Evolutionary conservation across 2,888 invertebrate species (phyloP).

Genomic region (Sturmia bella): DNA sequence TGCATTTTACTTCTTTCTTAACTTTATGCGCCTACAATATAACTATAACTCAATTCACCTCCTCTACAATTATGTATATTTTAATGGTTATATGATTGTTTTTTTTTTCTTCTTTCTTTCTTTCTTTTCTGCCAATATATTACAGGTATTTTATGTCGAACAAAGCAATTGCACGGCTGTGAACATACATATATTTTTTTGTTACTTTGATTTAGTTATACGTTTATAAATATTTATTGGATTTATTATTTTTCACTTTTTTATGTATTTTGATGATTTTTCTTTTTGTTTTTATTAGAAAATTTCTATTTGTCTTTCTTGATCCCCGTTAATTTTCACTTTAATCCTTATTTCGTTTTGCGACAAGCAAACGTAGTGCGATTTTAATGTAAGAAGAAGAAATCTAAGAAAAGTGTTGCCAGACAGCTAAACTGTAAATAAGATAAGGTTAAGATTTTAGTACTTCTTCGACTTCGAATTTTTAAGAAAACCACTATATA

Average conservation of each 20-base stretch:
- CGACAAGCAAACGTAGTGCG: conserved; percentile 29
- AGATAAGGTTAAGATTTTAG: conserved; percentile 2
- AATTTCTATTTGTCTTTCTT: conserved; percentile 46
- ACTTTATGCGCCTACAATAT: conserved; percentile 30
- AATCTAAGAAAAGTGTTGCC: conserved; percentile 33
- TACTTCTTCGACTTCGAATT: neutral
- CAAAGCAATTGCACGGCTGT: conserved; percentile 18
- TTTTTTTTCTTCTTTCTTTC: conserved; percentile 26
- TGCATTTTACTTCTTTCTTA: conserved; percentile 45
- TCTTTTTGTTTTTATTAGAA: conserved; percentile 32
- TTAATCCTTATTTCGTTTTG: conserved; percentile 42
- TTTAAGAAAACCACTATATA: too few relatives aligned
- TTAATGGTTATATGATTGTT: conserved; percentile 34
- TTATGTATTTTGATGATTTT: conserved; percentile 46
- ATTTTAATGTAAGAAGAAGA: conserved; percentile 1
- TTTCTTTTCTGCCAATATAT: conserved; percentile 34
- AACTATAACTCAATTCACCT: conserved; percentile 64
- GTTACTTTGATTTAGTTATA: conserved; percentile 31
- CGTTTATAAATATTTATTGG: conserved; percentile 20
- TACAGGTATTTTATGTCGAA: conserved; percentile 22
- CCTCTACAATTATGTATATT: conserved; percentile 47
- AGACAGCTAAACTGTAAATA: neutral
- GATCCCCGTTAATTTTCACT: conserved; percentile 61
- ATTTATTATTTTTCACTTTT: conserved; percentile 42
- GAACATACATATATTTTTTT: conserved; percentile 15